phyloP scores from a whole-genome alignment of 2,113 vertebrate genomes.

The Callipepla californica region DNA sequence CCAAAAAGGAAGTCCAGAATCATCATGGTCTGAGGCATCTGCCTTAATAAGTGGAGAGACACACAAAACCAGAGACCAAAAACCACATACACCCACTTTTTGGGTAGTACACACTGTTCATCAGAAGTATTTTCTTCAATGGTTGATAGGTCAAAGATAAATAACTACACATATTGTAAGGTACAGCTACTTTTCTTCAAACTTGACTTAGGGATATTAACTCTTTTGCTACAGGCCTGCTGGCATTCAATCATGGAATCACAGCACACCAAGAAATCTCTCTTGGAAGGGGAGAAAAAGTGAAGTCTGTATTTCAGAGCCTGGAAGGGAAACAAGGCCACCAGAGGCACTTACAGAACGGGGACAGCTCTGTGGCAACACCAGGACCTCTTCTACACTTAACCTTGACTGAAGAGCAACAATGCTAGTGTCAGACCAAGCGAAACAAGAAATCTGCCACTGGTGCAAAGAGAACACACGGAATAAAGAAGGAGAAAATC shows the following conservation, averaged over 20 bases:
- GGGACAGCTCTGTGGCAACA: background rate
- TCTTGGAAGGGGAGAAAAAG: background rate
- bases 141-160: background rate
- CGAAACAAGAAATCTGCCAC: background rate
- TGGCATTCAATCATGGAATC: background rate
- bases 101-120: background rate
- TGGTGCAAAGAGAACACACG: background rate
- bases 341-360: background rate
- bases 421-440: background rate
- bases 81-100: background rate
- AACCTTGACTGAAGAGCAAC: background rate
- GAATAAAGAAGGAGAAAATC: background rate
- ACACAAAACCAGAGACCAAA: background rate
- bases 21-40: background rate
- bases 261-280: background rate
- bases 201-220: accelerated
- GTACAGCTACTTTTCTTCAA: background rate
- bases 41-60: background rate
- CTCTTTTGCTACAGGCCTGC: background rate
- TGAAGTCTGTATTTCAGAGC: background rate
- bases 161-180: background rate
- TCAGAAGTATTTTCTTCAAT: background rate
- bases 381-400: background rate
- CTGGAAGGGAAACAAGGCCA: background rate
- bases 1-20: background rate